Base-by-base conservation (phyloP, 1,140 invertebrate species). In the Neodiprion fabricii region DNA sequence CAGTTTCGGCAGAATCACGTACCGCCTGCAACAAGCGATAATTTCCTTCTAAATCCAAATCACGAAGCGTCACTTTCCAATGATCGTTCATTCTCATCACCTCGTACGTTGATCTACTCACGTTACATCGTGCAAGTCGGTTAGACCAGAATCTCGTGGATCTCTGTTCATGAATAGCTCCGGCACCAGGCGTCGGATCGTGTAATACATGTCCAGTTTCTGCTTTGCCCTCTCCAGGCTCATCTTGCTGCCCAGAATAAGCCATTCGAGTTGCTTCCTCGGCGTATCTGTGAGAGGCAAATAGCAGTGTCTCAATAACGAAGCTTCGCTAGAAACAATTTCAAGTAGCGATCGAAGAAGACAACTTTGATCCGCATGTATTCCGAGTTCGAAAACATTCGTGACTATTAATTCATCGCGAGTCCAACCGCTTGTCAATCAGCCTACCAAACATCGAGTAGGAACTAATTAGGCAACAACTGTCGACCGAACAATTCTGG, bases 141-240 rank as follows among this genome's bases (percentile, higher is more conserved):
- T 78, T 78, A 89, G 73, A 72, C 81, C 82, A 48, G 79, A 78
- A 76, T 81, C 80, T 73, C 83, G 79, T 70, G 87, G 86, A 78
- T 89, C 87, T 78, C 86, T 80, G 76, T 86, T 82, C 49, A 82
- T 79, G 78, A 88, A 88, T 81, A 87, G 84, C 78, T 89, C 88
- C 17, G 88, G 87, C 61, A 87, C 80, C 75, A 86, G 79, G 67
- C 82, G 78, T 76, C 84, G 85, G 49, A 87, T 82, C 53, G 86
- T 86, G 81, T 88, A 89, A 81, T 88, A 88, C 83, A 87, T 85
- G 81, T 89, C 89, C 73, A 90, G 79, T 78, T 86, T 85, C 77
- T 87, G 83, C 83, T 90, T 89, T 77, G 86, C 85, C 72, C 84
- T 79, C 80, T 90, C 86, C 76, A 90, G 79, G 78, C 86, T 89